These are phyloP conservation scores for Diorhabda sublineata DNA, from an alignment of 1,140 invertebrate genomes.

Conservation along the genomic window DNA sequence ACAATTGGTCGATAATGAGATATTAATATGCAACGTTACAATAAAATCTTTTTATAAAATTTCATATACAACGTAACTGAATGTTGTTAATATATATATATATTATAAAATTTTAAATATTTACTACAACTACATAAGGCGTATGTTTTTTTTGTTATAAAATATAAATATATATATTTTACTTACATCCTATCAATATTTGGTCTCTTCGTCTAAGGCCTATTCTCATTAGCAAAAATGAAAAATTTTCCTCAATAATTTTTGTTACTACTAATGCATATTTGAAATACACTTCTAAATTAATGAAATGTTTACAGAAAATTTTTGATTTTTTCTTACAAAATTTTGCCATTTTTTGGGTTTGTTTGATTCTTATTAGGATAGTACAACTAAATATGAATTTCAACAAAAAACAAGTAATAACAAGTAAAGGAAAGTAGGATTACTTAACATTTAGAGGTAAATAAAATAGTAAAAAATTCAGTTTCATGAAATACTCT, in stretches of 20 bases:
- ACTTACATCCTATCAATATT: conserved; percentile 26
- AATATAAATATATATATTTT: conserved; percentile 21
- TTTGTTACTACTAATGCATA: too few species aligned
- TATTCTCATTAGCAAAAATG: conserved; percentile 17
- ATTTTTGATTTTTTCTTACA: too few species aligned
- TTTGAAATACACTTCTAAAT: too few species aligned
- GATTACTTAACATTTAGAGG: too few species aligned
- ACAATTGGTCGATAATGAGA: conserved; percentile 22
- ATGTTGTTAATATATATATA: conserved; percentile 12
- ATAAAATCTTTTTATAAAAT: conserved; percentile 29
- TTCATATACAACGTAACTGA: conserved; percentile 25
- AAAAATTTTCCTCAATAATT: not conserved
- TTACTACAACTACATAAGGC: conserved; percentile 31
- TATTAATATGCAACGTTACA: conserved; percentile 15
- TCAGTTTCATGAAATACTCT: too few species aligned
- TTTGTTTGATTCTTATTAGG: too few species aligned
- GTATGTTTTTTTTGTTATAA: conserved; percentile 24
- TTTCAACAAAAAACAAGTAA: too few species aligned
- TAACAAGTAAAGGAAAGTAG: too few species aligned
- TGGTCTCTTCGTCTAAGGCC: conserved; percentile 30
- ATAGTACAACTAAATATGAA: too few species aligned
- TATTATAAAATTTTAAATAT: conserved; percentile 24
- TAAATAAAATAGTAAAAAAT: too few species aligned
- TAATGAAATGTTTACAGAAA: too few species aligned
- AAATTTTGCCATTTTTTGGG: too few species aligned